These are phyloP conservation scores for Zaprionus gabonicus DNA, from an alignment of 1,140 invertebrate genomes.

Conservation along the genomic window DNA sequence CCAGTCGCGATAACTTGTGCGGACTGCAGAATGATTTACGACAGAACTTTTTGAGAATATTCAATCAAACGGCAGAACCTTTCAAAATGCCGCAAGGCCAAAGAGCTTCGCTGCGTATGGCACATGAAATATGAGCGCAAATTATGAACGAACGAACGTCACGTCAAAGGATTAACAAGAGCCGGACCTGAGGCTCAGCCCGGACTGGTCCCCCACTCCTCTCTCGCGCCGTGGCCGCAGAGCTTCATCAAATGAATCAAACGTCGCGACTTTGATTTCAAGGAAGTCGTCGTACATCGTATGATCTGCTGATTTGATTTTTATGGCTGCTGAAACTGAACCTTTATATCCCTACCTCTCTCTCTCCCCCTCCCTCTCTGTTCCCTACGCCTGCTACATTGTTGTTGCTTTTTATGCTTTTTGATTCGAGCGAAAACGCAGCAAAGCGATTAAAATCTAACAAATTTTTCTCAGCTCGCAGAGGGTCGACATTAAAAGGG, in stretches of 20 bases:
- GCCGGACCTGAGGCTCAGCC: conserved; percentile 18
- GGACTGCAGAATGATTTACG: conserved; percentile 66
- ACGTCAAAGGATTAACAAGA: conserved; percentile 82
- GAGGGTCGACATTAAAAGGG: not conserved
- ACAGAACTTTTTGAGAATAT: conserved; percentile 69
- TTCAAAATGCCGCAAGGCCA: conserved; percentile 80
- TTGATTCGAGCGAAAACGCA: conserved; percentile 49
- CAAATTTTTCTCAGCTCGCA: conserved; percentile 50
- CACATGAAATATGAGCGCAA: conserved; percentile 80
- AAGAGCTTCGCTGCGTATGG: conserved; percentile 41
- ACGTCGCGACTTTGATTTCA: conserved; percentile 65
- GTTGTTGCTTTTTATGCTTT: conserved; percentile 1
- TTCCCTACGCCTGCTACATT: not conserved
- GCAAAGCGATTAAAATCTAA: conserved; percentile 74
- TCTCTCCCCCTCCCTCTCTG: too few relatives aligned
- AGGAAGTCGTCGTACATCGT: conserved; percentile 62
- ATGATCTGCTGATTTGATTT: conserved; percentile 52
- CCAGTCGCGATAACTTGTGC: conserved; percentile 44
- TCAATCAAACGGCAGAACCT: conserved; percentile 69
- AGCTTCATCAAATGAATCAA: conserved; percentile 52
- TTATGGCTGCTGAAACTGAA: conserved; percentile 40
- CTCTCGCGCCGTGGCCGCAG: not conserved
- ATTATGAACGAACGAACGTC: conserved; percentile 75
- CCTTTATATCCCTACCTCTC: conserved; percentile 15
- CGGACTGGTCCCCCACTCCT: not conserved